Conservation (phyloP, 1,140 invertebrate species). For the Drosophila melanica region DNA sequence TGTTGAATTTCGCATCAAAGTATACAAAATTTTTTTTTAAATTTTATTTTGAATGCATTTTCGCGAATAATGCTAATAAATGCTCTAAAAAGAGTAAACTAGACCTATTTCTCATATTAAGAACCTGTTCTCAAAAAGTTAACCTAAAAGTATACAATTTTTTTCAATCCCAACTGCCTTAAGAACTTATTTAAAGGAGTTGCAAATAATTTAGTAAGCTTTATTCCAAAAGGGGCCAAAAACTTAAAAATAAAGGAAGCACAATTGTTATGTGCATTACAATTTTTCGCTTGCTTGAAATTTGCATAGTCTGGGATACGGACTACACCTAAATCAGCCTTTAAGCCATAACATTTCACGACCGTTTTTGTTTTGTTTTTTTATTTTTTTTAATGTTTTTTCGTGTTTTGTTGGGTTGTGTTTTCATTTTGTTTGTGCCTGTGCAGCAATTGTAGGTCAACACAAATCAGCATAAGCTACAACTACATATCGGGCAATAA, state of each 20-base stretch:
- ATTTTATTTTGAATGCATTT: no score
- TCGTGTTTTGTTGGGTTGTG: neutral
- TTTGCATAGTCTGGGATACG: conserved; percentile 30
- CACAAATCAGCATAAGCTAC: conserved; percentile 79
- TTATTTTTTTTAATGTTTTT: neutral
- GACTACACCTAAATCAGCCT: conserved; percentile 61
- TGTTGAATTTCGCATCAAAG: no score
- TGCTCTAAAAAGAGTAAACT: no score
- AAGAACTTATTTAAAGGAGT: neutral
- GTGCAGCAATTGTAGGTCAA: conserved; percentile 63
- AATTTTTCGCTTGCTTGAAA: conserved; percentile 28
- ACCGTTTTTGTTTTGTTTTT: neutral
- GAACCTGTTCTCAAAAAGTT: no score
- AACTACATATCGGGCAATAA: conserved; percentile 78
- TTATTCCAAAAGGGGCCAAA: neutral
- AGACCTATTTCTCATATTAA: no score
- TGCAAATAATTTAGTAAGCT: neutral
- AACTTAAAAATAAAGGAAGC: neutral
- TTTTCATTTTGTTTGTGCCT: conserved; percentile 17
- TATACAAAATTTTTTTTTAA: no score
- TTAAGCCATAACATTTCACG: conserved; percentile 63
- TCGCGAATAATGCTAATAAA: no score
- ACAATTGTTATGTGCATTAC: conserved; percentile 30
- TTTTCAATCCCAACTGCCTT: no score
- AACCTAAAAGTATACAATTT: no score